phyloP scores from a whole-genome alignment of 2,797 vertebrate genomes.

The Coregonus ussuriensis region DNA sequence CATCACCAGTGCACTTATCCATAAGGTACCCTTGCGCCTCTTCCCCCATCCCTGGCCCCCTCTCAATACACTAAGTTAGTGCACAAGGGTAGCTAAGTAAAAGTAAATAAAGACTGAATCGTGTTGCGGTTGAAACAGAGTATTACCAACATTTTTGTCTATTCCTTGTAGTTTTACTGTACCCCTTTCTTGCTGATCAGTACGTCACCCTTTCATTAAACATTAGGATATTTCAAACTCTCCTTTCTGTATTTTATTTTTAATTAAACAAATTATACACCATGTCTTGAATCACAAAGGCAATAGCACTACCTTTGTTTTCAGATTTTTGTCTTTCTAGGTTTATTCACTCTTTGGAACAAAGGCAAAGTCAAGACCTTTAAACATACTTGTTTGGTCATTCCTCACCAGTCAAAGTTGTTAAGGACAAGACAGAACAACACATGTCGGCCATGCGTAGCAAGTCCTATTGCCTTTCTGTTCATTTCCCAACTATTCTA shows the following conservation, averaged over 20 bases:
- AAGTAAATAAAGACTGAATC: constrained; percentile 46
- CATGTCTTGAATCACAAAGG: constrained; percentile 51
- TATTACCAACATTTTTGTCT: constrained; percentile 47
- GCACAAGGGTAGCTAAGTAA: constrained; percentile 53
- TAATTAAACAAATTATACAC: constrained; percentile 56
- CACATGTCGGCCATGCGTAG: not conserved
- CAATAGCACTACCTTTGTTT: constrained; percentile 3
- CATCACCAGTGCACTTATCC: constrained; percentile 66
- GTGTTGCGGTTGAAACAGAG: constrained; percentile 61
- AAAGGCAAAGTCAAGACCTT: not conserved
- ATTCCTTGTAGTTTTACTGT: constrained; percentile 80
- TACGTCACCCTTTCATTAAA: constrained; percentile 81
- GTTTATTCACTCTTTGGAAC: not conserved
- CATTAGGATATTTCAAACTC: constrained; percentile 80
- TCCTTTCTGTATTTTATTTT: constrained; percentile 72
- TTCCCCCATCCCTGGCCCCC: constrained; percentile 41
- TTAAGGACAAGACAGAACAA: not conserved
- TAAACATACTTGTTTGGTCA: not conserved
- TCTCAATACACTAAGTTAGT: constrained; percentile 37
- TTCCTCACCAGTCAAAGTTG: not conserved
- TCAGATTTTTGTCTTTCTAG: not conserved
- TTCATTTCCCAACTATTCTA: not conserved
- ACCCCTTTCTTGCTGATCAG: constrained; percentile 76
- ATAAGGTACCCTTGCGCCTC: constrained; percentile 55
- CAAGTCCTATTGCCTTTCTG: not conserved